Percentiles rank a stretch among this genome's conserved stretches.
Conservation (phyloP, 2,888 invertebrate species). For the Pantelozetes paolii region DNA sequence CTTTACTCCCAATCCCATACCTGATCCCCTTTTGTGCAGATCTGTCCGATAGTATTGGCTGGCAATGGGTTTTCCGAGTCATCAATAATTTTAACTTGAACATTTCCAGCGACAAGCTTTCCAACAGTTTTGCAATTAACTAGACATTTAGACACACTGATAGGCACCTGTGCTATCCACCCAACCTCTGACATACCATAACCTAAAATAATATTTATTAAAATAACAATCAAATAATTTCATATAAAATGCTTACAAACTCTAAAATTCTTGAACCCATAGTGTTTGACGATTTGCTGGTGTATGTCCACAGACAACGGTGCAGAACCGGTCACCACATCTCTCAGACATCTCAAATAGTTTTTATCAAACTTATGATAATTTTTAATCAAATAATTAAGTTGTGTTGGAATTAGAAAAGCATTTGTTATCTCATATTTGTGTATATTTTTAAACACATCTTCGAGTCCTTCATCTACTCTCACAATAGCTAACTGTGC, state of each 20-base stretch:
- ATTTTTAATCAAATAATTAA: conserved; percentile 3
- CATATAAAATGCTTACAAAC: conserved; percentile 1
- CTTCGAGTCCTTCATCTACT: background rate
- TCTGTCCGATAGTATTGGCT: background rate
- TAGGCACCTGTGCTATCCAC: background rate
- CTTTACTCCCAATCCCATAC: too few relatives aligned
- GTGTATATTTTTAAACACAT: background rate
- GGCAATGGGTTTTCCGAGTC: background rate
- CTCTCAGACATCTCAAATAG: background rate
- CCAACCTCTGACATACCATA: conserved; percentile 7
- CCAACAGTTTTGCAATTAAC: background rate
- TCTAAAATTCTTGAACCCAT: conserved; percentile 1
- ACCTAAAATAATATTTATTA: background rate
- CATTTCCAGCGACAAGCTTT: background rate
- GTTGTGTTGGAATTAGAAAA: conserved; percentile 14
- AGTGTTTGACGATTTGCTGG: background rate
- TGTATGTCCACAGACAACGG: background rate
- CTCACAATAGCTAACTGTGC: conserved; percentile 10
- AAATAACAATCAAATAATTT: background rate
- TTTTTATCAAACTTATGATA: background rate
- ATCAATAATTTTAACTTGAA: background rate
- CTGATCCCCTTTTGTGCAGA: background rate
- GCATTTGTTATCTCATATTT: conserved; percentile 10
- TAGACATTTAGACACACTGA: background rate
- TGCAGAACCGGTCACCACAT: background rate